A percentile compares a stretch with the other conserved stretches of the same genome.
Evolutionary conservation across 2,113 vertebrate genomes (phyloP).

Genomic region (Columba janthina): DNA sequence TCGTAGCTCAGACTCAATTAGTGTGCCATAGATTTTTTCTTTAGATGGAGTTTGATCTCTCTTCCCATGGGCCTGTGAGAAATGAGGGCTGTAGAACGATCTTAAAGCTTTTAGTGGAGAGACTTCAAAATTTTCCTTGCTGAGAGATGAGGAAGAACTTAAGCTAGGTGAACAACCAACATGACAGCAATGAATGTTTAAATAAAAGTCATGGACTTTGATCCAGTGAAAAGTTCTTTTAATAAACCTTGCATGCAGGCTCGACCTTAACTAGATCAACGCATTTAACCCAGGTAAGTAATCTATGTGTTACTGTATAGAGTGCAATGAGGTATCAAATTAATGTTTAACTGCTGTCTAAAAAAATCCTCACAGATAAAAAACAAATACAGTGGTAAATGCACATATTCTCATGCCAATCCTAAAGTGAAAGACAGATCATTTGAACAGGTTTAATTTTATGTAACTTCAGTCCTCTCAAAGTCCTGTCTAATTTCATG

Average conservation of each 20-base stretch:
- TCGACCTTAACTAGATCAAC: not conserved
- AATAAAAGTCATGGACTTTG: not conserved
- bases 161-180: not conserved
- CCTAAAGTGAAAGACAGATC: not conserved
- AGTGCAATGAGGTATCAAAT: not conserved
- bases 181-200: not conserved
- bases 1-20: not conserved
- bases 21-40: not conserved
- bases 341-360: not conserved
- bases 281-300: not conserved
- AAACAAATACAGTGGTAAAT: not conserved
- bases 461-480: not conserved
- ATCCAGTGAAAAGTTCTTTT: not conserved
- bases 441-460: constrained; percentile 20
- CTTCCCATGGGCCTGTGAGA: not conserved
- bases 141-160: not conserved
- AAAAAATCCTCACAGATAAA: not conserved
- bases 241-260: not conserved
- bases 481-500: constrained; percentile 47
- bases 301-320: not conserved
- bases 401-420: not conserved
- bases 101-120: not conserved
- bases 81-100: not conserved
- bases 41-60: not conserved
- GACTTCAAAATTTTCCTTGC: not conserved